A percentile compares a stretch with the other conserved stretches of the same genome.
These are phyloP conservation scores for Sceliomorpha sp. DNA, from an alignment of 2,888 invertebrate species.

Conservation along the genomic window DNA sequence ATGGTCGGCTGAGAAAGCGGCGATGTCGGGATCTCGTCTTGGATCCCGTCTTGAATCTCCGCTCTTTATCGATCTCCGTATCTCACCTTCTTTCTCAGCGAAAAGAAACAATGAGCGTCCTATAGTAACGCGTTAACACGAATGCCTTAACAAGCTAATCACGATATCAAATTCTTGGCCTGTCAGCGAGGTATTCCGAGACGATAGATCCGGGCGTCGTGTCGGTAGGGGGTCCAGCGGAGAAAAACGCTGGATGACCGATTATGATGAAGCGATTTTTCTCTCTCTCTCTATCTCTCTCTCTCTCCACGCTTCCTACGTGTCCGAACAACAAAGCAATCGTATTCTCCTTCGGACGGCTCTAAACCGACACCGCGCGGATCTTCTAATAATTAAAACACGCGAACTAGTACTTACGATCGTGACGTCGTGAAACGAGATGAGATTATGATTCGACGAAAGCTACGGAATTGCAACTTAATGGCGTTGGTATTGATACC, in stretches of 20 bases:
- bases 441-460: too few relatives aligned
- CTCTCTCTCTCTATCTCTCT: slow-evolving; percentile 24
- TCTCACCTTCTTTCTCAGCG: slow-evolving; percentile 53
- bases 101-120: slow-evolving; percentile 61
- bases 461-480: too few relatives aligned
- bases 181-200: slow-evolving; percentile 78
- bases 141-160: slow-evolving; percentile 76
- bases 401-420: slow-evolving; percentile 75
- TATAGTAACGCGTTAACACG: slow-evolving; percentile 68
- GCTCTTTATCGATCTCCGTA: slow-evolving; percentile 56
- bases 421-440: too few relatives aligned
- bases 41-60: slow-evolving; percentile 2
- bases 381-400: slow-evolving; percentile 75
- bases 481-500: too few relatives aligned
- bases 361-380: slow-evolving; percentile 30
- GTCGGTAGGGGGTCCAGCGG: slow-evolving; percentile 67
- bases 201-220: slow-evolving; percentile 75
- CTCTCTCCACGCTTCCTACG: slow-evolving; percentile 42
- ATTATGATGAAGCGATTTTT: slow-evolving; percentile 80
- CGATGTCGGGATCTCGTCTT: too few relatives aligned
- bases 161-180: slow-evolving; percentile 79
- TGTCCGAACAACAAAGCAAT: slow-evolving; percentile 63
- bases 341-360: slow-evolving; percentile 38
- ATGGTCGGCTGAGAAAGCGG: too few relatives aligned
- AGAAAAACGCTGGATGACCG: slow-evolving; percentile 77